These are phyloP conservation scores for Notechis scutatus DNA, from an alignment of 2,113 vertebrate species.

Conservation along the genomic window DNA sequence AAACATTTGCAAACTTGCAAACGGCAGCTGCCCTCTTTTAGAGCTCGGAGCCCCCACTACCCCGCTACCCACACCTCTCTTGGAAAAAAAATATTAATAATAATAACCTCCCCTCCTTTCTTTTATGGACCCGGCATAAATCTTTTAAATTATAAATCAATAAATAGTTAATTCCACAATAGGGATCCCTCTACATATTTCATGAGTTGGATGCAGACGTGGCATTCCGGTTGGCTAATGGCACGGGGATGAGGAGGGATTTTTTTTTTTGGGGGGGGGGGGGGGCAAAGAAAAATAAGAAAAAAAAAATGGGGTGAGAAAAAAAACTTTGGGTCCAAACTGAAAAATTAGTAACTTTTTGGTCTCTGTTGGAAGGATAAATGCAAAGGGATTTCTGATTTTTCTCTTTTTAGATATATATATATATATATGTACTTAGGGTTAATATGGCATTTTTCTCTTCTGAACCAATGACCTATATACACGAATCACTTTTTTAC, in stretches of 20 bases:
- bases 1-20: slow-evolving; percentile 72
- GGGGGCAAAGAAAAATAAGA: slow-evolving; percentile 27
- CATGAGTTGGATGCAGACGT: slow-evolving; percentile 71
- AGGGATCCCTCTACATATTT: slow-evolving; percentile 94
- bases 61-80: slow-evolving; percentile 8
- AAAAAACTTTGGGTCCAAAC: slow-evolving; percentile 46
- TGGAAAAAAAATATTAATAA: slow-evolving; percentile 46
- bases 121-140: slow-evolving; percentile 80
- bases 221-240: slow-evolving; percentile 55
- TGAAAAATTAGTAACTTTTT: slow-evolving; percentile 52
- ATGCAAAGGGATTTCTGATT: background rate
- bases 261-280: no score
- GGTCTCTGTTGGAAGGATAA: slow-evolving; percentile 8
- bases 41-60: slow-evolving; percentile 64
- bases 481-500: no score
- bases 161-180: slow-evolving; percentile 99
- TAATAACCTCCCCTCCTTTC: slow-evolving; percentile 3
- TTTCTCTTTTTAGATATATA: no score
- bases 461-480: no score
- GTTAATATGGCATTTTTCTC: no score
- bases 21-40: slow-evolving; percentile 71
- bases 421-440: no score
- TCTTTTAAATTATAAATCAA: slow-evolving; percentile 98
- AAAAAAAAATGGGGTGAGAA: slow-evolving; percentile 40
- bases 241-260: slow-evolving; percentile 28